phyloP scores from a whole-genome alignment of 2,113 vertebrate species.

The Dromas ardeola region DNA sequence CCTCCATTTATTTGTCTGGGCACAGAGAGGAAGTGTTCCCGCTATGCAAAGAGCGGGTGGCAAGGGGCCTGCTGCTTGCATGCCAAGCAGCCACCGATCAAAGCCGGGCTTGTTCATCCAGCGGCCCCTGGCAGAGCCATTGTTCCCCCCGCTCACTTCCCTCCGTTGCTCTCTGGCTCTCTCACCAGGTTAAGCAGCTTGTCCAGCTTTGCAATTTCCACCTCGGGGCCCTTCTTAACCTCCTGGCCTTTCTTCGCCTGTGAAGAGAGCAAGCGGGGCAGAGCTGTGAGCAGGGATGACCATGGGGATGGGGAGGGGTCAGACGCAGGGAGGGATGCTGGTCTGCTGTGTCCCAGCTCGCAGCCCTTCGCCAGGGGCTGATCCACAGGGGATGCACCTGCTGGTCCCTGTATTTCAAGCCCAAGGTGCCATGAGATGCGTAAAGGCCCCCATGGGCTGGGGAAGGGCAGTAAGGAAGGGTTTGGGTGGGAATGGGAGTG shows the following conservation, averaged over 20 bases:
- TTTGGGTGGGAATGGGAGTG: background rate
- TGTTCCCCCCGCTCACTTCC: background rate
- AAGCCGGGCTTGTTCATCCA: background rate
- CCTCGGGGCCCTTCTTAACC: slow-evolving; percentile 81
- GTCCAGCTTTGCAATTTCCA: slow-evolving; percentile 90
- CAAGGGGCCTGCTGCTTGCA: background rate
- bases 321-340: background rate
- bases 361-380: background rate
- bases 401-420: background rate
- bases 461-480: background rate
- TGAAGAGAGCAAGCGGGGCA: background rate
- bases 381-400: background rate
- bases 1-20: background rate
- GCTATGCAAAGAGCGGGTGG: background rate
- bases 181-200: slow-evolving; percentile 86
- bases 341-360: background rate
- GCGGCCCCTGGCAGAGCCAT: background rate
- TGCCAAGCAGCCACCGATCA: background rate
- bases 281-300: background rate
- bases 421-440: background rate
- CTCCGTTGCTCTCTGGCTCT: slow-evolving; percentile 44
- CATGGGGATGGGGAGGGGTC: background rate
- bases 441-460: background rate
- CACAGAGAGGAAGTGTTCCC: background rate
- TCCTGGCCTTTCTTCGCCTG: slow-evolving; percentile 92